A percentile compares a stretch with the other conserved stretches of the same genome.
Evolutionary conservation across 2,888 invertebrate genomes (phyloP).

Genomic region (Protula sp.): DNA sequence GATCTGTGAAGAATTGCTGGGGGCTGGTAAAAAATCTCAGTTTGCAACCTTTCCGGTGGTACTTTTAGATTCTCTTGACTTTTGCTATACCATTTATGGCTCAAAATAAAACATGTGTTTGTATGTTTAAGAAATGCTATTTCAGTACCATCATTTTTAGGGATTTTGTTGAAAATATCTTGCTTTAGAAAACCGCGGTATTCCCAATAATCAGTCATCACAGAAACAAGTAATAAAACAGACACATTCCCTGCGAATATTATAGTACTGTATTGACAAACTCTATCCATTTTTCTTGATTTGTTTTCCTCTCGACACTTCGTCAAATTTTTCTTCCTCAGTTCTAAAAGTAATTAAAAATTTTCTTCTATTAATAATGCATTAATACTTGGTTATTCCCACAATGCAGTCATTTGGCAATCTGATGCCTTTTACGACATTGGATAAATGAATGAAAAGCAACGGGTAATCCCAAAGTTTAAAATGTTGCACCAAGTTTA

Average conservation of each 20-base stretch:
- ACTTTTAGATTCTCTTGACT: no score
- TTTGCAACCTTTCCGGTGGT: neutral
- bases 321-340: no score
- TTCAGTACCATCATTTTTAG: neutral
- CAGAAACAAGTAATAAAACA: conserved; percentile 35
- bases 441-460: no score
- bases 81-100: conserved; percentile 12
- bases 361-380: no score
- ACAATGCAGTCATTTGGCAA: no score
- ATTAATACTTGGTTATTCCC: no score
- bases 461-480: no score
- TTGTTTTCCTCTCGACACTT: no score
- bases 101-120: conserved; percentile 29
- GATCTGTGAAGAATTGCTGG: conserved; percentile 9
- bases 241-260: conserved; percentile 40
- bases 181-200: conserved; percentile 30
- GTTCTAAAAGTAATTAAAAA: no score
- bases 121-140: conserved; percentile 26
- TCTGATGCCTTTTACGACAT: no score
- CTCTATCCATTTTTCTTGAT: conserved; percentile 23
- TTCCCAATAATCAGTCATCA: conserved; percentile 44
- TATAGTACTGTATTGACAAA: conserved; percentile 40
- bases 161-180: neutral
- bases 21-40: conserved; percentile 11
- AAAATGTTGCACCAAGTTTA: no score